Percentiles rank a stretch among this genome's conserved stretches.
Evolutionary conservation across 2,888 invertebrate genomes (phyloP).

Genomic region (Drosophila mulleri): DNA sequence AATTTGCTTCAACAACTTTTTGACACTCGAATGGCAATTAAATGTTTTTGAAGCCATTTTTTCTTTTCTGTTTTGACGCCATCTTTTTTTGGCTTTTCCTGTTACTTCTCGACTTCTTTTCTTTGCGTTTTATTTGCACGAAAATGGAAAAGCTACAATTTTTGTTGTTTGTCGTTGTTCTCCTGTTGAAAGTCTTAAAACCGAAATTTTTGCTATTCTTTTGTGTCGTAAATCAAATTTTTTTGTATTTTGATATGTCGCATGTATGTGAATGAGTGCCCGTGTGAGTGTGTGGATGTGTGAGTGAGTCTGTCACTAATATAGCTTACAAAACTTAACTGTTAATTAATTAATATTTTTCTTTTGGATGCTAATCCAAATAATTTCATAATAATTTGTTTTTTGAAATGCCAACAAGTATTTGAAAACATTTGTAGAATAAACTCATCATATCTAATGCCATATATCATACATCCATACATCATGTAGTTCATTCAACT

Average conservation of each 20-base stretch:
- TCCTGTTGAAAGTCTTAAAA: constrained; percentile 37
- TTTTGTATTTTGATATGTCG: constrained; percentile 82
- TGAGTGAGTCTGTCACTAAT: constrained; percentile 1
- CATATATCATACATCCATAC: constrained; percentile 26
- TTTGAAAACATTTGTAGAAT: constrained; percentile 33
- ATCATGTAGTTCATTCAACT: constrained; percentile 58
- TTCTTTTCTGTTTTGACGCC: constrained; percentile 22
- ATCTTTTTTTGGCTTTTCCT: constrained; percentile 30
- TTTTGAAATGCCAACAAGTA: constrained; percentile 40
- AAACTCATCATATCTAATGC: constrained; percentile 22
- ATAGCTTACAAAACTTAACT: constrained; percentile 17
- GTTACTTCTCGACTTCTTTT: background rate
- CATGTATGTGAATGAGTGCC: constrained; percentile 59
- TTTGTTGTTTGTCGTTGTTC: constrained; percentile 9
- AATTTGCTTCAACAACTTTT: constrained; percentile 52
- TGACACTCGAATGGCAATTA: constrained; percentile 78
- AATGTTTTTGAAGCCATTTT: constrained; percentile 74
- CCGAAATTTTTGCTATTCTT: constrained; percentile 39
- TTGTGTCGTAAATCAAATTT: constrained; percentile 68
- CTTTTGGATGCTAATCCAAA: background rate
- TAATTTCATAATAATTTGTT: constrained; percentile 32
- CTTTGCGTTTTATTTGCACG: constrained; percentile 43
- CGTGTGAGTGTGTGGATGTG: constrained; percentile 2
- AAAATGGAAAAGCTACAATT: constrained; percentile 38
- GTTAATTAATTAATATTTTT: background rate